These are phyloP conservation scores for Pseudobourletiella spinata DNA, from an alignment of 1,140 invertebrate genomes.

Conservation along the genomic window DNA sequence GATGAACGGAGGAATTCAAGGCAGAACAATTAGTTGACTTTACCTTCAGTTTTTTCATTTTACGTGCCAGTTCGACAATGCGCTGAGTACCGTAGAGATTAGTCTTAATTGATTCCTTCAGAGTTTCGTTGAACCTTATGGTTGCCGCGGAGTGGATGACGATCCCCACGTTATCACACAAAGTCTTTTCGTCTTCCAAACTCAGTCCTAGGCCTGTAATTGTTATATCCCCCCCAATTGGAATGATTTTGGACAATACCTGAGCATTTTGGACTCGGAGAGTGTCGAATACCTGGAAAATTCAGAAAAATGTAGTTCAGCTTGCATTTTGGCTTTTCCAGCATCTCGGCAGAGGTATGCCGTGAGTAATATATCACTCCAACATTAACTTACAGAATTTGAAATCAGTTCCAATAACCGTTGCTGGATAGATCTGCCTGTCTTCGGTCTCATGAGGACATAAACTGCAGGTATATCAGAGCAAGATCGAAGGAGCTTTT, in stretches of 20 bases:
- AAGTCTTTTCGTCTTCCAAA: slow-evolving; percentile 46
- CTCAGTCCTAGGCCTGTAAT: slow-evolving; percentile 47
- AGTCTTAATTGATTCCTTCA: slow-evolving; percentile 55
- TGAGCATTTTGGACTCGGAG: slow-evolving; percentile 44
- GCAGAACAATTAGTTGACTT: neutral
- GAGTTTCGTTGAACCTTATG: slow-evolving; percentile 82
- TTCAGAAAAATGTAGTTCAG: slow-evolving; percentile 33
- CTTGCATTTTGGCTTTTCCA: neutral
- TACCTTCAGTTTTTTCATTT: slow-evolving; percentile 1
- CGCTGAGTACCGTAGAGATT: slow-evolving; percentile 60
- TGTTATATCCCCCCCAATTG: slow-evolving; percentile 61
- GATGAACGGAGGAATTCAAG: too few species aligned
- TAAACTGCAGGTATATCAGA: slow-evolving; percentile 57
- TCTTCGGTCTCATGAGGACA: slow-evolving; percentile 63
- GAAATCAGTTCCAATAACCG: slow-evolving; percentile 54
- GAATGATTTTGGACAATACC: slow-evolving; percentile 59
- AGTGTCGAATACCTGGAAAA: slow-evolving; percentile 37
- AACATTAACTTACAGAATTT: slow-evolving; percentile 14
- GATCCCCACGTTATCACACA: slow-evolving; percentile 64
- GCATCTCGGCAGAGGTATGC: slow-evolving; percentile 9
- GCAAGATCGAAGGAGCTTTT: slow-evolving; percentile 69
- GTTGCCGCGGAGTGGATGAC: slow-evolving; percentile 91
- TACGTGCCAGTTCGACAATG: slow-evolving; percentile 49
- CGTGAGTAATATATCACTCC: slow-evolving; percentile 17
- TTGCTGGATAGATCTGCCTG: slow-evolving; percentile 49